Evolutionary conservation across 2,113 vertebrate genomes (phyloP), one percentile per base, ranked within the genome.

Genomic region (Melierax canorus): DNA sequence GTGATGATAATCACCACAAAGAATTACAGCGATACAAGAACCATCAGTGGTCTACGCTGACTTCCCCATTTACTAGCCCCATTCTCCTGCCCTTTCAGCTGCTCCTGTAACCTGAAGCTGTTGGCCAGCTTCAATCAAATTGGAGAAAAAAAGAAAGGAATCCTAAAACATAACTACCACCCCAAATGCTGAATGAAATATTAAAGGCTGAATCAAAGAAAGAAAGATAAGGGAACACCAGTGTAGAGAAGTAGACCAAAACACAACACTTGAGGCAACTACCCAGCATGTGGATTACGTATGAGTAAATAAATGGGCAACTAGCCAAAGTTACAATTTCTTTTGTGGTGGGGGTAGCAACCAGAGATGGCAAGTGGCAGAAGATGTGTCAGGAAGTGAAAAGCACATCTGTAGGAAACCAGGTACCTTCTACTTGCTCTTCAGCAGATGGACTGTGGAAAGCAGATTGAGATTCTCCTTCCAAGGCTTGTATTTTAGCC

Each of bases 11-110:
- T 39, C 26, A 75, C 1, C 60, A 67, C 13, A 20, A 69, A 77
- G 58, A 77, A 64, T 48, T 56, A 24, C 29, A 86, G 21, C 0
- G 2, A 69, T 6, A 53, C 3, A 55, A 66, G 38, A 88, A 62
- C 24, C 15, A 48, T 8, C 48, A 51, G 0, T 24, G 16, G 22
- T 55, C 26, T 71, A 3, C 0, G 0, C 7, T 43, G 50, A 67
- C 26, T 19, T 60, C 38, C 19, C 24, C n/a, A 46, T n/a, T 74
- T 21, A 10, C 10, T 5, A 68, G 18, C 26, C 29, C 21, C 12
- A 8, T 51, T 67, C 41, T 56, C 19, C n/a, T 12, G 23, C 18
- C 24, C 17, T 88, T 85, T 53, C 41, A 63, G 50, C 41, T 45
- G 32, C 46, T 90, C 6, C 9, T 4, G 1, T 12, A 38, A 38